Conservation (phyloP, 2,888 invertebrate genomes). For the Mystacides longicornis region DNA sequence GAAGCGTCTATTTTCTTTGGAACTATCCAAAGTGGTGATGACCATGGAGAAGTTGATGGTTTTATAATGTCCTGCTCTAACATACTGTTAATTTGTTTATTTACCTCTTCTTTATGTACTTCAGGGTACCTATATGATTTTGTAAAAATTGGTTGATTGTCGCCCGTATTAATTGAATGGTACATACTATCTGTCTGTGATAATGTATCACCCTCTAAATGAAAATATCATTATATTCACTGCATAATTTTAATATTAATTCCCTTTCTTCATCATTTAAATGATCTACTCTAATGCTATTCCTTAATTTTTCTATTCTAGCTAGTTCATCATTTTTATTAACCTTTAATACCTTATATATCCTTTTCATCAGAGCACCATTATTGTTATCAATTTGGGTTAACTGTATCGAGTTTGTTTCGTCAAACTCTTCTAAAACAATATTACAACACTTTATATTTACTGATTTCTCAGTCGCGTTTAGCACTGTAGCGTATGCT, state of each 20-base stretch:
- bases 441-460: not conserved
- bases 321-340: not conserved
- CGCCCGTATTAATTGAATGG: conserved; percentile 27
- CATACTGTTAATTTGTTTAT: conserved; percentile 29
- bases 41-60: conserved; percentile 26
- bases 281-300: conserved; percentile 16
- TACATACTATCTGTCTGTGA: conserved; percentile 25
- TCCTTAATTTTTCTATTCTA: not conserved
- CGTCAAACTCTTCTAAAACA: not conserved
- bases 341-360: not conserved
- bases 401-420: not conserved
- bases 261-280: conserved; percentile 28
- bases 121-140: conserved; percentile 30
- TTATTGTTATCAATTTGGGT: not conserved
- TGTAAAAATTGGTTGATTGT: conserved; percentile 25
- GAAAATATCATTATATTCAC: conserved; percentile 25
- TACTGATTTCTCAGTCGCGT: not conserved
- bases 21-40: conserved; percentile 20
- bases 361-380: too few relatives aligned
- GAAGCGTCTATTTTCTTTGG: conserved; percentile 18
- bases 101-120: conserved; percentile 29
- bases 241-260: conserved; percentile 26
- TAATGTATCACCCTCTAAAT: conserved; percentile 27
- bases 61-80: conserved; percentile 27
- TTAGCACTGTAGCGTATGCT: not conserved